phyloP scores from a whole-genome alignment of 1,140 invertebrate species.

The Macrotrachela quadricornifera region DNA sequence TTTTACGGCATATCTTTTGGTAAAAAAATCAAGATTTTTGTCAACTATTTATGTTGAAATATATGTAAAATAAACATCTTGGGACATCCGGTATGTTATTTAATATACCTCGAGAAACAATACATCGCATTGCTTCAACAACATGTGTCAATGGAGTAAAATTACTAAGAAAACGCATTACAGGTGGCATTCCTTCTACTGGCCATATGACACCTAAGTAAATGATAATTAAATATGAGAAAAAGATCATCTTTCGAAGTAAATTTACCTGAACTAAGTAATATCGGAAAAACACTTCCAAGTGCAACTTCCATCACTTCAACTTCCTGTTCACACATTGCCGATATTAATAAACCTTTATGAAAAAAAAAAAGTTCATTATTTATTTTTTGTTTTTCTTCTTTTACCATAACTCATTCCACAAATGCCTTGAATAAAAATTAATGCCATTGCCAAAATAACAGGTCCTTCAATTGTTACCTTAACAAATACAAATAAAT shows the following conservation, averaged over 20 bases:
- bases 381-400: not conserved
- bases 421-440: slow-evolving; percentile 53
- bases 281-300: slow-evolving; percentile 73
- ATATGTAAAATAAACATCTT: no score
- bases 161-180: slow-evolving; percentile 55
- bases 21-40: no score
- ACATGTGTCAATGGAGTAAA: slow-evolving; percentile 69
- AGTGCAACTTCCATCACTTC: slow-evolving; percentile 74
- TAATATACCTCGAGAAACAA: slow-evolving; percentile 51
- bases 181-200: slow-evolving; percentile 66
- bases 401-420: slow-evolving; percentile 67
- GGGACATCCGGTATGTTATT: no score
- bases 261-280: slow-evolving; percentile 37
- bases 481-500: slow-evolving; percentile 34
- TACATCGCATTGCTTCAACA: slow-evolving; percentile 61
- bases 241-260: not conserved
- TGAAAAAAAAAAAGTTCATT: slow-evolving; percentile 8
- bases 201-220: slow-evolving; percentile 65
- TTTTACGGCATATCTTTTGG: no score
- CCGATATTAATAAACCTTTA: slow-evolving; percentile 62
- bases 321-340: slow-evolving; percentile 54
- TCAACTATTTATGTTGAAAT: no score
- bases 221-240: slow-evolving; percentile 7
- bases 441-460: slow-evolving; percentile 48
- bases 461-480: slow-evolving; percentile 56